Evolutionary conservation across 2,113 vertebrate genomes (phyloP).

Genomic region (Erpornis zantholeuca): DNA sequence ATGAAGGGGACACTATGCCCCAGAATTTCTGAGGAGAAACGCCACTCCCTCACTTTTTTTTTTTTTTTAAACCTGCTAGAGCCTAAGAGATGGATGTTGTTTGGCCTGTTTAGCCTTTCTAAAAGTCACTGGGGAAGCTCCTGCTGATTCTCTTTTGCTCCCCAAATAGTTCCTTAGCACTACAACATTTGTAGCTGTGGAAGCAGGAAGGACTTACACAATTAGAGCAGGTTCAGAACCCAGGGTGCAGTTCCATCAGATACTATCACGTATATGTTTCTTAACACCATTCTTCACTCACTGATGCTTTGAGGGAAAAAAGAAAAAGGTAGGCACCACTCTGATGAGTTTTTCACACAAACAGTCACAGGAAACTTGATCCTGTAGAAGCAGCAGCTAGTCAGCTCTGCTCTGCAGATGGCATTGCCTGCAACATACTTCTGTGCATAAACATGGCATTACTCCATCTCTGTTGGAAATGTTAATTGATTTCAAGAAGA

Average conservation of each 20-base stretch:
- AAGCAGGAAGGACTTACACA: neutral
- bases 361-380: constrained; percentile 3
- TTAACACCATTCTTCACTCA: neutral
- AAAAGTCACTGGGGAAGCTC: neutral
- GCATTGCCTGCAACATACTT: constrained; percentile 48
- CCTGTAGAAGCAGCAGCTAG: neutral
- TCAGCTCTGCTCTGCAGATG: constrained; percentile 49
- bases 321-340: neutral
- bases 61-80: neutral
- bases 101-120: neutral
- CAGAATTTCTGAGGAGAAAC: neutral
- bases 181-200: neutral
- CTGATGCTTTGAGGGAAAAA: neutral
- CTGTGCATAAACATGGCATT: constrained; percentile 47
- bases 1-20: neutral
- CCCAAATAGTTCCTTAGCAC: neutral
- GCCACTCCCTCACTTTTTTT: no score
- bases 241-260: neutral
- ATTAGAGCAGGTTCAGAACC: neutral
- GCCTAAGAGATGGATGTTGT: neutral
- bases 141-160: neutral
- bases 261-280: neutral
- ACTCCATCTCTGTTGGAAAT: constrained; percentile 51
- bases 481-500: constrained; percentile 59
- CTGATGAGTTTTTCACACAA: neutral